Percentiles rank a stretch among this genome's conserved stretches.
Evolutionary conservation across 1,140 invertebrate species (phyloP).

Genomic region (Bombus ignitus): DNA sequence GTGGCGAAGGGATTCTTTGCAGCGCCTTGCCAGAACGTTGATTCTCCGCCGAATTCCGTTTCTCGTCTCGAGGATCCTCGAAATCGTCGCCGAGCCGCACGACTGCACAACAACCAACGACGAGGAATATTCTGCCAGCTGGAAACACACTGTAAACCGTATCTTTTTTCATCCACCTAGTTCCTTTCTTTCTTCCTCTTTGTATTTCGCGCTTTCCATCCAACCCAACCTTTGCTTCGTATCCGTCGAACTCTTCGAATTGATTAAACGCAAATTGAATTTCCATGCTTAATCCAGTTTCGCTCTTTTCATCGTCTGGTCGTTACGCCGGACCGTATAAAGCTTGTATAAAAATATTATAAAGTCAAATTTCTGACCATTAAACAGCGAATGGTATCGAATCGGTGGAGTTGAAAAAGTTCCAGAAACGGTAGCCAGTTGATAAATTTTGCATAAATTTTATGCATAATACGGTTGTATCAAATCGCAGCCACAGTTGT

Average conservation of each 20-base stretch:
- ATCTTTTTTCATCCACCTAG: neutral
- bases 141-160: neutral
- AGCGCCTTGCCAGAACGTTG: constrained; percentile 3
- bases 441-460: constrained; percentile 1
- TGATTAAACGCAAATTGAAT: constrained; percentile 30
- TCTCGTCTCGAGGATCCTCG: constrained; percentile 18
- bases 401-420: neutral
- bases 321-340: too few species aligned
- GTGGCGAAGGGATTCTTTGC: neutral
- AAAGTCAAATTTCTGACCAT: neutral
- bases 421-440: neutral
- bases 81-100: constrained; percentile 13
- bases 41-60: constrained; percentile 8
- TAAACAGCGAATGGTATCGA: neutral
- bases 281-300: constrained; percentile 11
- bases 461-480: neutral
- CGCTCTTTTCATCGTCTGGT: neutral
- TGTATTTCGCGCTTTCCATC: neutral
- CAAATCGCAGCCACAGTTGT: neutral
- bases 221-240: neutral
- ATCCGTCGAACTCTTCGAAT: neutral
- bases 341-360: neutral
- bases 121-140: constrained; percentile 18
- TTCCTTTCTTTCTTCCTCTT: neutral
- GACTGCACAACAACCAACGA: neutral